These are phyloP conservation scores for Pipistrellus kuhlii DNA, from an alignment of 2,797 vertebrate genomes.

Conservation along the genomic window DNA sequence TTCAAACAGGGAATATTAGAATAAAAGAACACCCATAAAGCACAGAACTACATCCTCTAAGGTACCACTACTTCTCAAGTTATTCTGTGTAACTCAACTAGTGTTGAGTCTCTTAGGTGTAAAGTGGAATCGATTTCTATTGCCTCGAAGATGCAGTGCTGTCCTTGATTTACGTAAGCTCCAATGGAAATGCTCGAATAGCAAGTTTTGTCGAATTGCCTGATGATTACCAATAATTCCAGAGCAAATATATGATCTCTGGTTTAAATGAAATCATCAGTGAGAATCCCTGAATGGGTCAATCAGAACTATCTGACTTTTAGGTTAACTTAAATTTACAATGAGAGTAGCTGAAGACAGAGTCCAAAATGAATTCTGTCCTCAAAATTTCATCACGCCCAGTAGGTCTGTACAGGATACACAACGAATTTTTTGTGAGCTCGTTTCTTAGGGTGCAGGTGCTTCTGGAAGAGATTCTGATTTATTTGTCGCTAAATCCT, in stretches of 20 bases:
- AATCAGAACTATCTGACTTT: background rate
- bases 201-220: background rate
- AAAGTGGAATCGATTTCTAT: background rate
- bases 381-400: background rate
- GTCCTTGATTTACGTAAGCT: background rate
- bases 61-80: background rate
- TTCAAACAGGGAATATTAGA: background rate
- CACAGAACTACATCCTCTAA: background rate
- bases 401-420: background rate
- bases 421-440: background rate
- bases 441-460: background rate
- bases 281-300: background rate
- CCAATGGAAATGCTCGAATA: background rate
- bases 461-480: slow-evolving; percentile 1
- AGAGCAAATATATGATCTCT: slow-evolving; percentile 50
- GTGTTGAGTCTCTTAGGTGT: background rate
- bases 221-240: slow-evolving; percentile 6
- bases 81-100: background rate
- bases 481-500: background rate
- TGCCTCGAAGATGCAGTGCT: background rate
- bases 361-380: slow-evolving; percentile 10
- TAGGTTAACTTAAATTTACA: background rate
- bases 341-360: background rate
- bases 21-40: slow-evolving; percentile 8
- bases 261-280: background rate